phyloP scores from a whole-genome alignment of 2,888 invertebrate genomes.

The Pammene fasciana region DNA sequence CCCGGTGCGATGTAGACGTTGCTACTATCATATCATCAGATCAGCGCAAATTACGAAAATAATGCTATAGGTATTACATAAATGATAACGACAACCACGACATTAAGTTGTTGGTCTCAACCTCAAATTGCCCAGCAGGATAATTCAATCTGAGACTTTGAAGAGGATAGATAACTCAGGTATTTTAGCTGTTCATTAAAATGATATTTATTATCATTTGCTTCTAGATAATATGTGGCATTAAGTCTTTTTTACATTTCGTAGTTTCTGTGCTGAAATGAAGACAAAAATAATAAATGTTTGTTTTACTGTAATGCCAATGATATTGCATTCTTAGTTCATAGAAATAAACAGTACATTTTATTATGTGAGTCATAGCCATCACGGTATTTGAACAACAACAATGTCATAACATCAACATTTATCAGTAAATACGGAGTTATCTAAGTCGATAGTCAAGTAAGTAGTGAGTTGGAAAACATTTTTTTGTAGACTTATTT shows the following conservation, averaged over 20 bases:
- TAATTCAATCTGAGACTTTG: neutral
- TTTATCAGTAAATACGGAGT: neutral
- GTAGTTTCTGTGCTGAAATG: too few relatives aligned
- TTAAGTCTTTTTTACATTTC: too few relatives aligned
- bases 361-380: neutral
- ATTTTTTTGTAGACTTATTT: too few relatives aligned
- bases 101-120: neutral
- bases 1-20: constrained; percentile 7
- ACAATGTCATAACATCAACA: constrained; percentile 8
- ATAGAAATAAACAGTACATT: too few relatives aligned
- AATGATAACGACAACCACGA: constrained; percentile 8
- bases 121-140: neutral
- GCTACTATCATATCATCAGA: neutral
- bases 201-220: too few relatives aligned
- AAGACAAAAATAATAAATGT: too few relatives aligned
- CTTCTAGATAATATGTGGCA: too few relatives aligned
- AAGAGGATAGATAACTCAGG: neutral
- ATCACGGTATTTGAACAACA: neutral
- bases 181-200: too few relatives aligned
- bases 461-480: neutral
- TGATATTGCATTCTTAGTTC: too few relatives aligned
- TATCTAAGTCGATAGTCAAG: neutral
- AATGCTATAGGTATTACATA: constrained; percentile 31
- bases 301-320: too few relatives aligned
- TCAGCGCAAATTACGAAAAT: constrained; percentile 30